Percentiles rank a stretch among this genome's conserved stretches.
phyloP scores from a whole-genome alignment of 2,113 vertebrate genomes.

The Astur gentilis region DNA sequence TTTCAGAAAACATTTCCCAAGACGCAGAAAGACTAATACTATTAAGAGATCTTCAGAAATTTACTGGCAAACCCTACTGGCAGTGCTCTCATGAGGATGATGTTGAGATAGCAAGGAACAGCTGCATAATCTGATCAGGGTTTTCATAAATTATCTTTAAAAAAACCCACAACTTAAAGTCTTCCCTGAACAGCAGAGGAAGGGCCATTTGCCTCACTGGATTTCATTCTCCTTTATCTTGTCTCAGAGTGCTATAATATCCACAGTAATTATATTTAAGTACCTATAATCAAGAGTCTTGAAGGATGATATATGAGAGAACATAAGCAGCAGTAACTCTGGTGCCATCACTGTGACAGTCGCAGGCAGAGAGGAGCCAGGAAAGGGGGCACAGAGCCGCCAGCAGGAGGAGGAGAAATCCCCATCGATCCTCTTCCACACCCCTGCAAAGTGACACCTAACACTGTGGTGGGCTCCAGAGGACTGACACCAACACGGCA shows the following conservation, averaged over 20 bases:
- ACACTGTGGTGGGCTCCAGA: background rate
- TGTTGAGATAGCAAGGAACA: slow-evolving; percentile 7
- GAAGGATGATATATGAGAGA: background rate
- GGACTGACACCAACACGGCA: background rate
- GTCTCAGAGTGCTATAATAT: slow-evolving; percentile 18
- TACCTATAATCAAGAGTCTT: background rate
- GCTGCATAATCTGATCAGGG: background rate
- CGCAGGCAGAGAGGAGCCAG: background rate
- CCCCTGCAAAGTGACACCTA: background rate
- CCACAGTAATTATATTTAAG: slow-evolving; percentile 33
- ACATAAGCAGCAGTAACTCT: background rate
- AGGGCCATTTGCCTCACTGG: background rate
- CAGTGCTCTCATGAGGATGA: background rate
- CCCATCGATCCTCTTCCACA: rapidly evolving
- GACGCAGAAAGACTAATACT: background rate
- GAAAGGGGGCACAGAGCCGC: background rate
- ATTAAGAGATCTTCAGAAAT: background rate
- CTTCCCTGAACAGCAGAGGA: background rate
- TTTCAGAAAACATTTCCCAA: background rate
- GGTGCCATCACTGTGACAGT: background rate
- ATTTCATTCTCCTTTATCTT: slow-evolving; percentile 34
- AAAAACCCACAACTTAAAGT: background rate
- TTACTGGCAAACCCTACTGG: background rate
- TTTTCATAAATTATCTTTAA: slow-evolving; percentile 32
- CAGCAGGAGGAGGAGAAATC: background rate